Evolutionary conservation across 1,140 invertebrate genomes (phyloP).

Genomic region (Atta colombica): DNA sequence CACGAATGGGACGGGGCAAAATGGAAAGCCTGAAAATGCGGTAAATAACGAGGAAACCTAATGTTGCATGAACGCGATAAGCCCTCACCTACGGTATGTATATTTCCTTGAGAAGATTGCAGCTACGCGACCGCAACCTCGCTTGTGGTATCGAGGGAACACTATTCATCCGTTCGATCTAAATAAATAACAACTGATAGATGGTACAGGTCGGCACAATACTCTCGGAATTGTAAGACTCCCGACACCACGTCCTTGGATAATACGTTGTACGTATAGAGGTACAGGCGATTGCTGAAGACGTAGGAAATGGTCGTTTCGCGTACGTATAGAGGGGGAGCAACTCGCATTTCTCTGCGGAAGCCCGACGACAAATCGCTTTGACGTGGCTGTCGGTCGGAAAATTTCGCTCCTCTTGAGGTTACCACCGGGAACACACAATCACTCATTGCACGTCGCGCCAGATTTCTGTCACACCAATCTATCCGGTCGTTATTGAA

Average conservation of each 20-base stretch:
- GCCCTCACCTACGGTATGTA: slow-evolving; percentile 77
- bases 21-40: slow-evolving; percentile 77
- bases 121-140: slow-evolving; percentile 1
- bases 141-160: slow-evolving; percentile 70
- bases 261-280: not conserved
- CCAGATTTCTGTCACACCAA: slow-evolving; percentile 74
- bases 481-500: slow-evolving; percentile 54
- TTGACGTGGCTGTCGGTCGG: slow-evolving; percentile 83
- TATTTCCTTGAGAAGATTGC: slow-evolving; percentile 54
- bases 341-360: slow-evolving; percentile 75
- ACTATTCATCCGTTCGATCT: slow-evolving; percentile 76
- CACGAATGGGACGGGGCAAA: slow-evolving; percentile 62
- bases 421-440: slow-evolving; percentile 71
- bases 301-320: slow-evolving; percentile 75
- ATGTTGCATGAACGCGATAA: slow-evolving; percentile 87
- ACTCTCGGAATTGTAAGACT: slow-evolving; percentile 29
- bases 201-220: slow-evolving; percentile 16
- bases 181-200: slow-evolving; percentile 83
- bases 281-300: slow-evolving; percentile 63
- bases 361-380: slow-evolving; percentile 82
- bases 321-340: slow-evolving; percentile 60
- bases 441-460: slow-evolving; percentile 71
- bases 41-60: slow-evolving; percentile 84
- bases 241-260: slow-evolving; percentile 6
- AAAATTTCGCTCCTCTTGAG: slow-evolving; percentile 80